Evolutionary conservation across 1,140 invertebrate genomes (phyloP).

Genomic region (Diabrotica undecimpunctata): DNA sequence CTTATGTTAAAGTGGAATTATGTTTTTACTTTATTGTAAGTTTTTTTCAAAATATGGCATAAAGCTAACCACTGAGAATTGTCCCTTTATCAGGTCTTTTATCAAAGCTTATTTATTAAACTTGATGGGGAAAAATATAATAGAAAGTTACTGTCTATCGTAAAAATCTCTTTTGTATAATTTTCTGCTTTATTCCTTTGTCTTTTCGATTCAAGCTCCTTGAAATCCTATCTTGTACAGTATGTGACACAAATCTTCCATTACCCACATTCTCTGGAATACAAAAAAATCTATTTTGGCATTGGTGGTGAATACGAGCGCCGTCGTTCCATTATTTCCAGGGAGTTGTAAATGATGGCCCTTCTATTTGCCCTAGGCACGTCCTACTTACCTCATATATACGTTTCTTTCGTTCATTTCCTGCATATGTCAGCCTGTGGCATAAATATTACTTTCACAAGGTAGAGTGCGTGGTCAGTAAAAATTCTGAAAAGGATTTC

Average conservation of each 20-base stretch:
- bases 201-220: not conserved
- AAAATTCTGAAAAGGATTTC: conserved; percentile 20
- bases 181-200: too few species aligned
- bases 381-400: conserved; percentile 22
- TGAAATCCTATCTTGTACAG: not conserved
- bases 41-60: too few species aligned
- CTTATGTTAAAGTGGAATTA: too few species aligned
- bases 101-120: too few species aligned
- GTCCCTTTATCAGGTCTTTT: too few species aligned
- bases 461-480: conserved; percentile 25
- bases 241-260: conserved; percentile 2
- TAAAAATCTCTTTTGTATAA: too few species aligned
- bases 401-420: conserved; percentile 19
- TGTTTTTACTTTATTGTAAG: too few species aligned
- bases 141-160: too few species aligned
- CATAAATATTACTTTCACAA: conserved; percentile 28
- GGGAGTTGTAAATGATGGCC: conserved; percentile 22
- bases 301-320: not conserved
- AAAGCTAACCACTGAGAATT: too few species aligned
- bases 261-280: not conserved
- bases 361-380: conserved; percentile 22
- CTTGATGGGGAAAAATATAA: too few species aligned
- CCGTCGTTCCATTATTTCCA: not conserved
- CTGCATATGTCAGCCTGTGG: conserved; percentile 28
- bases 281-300: not conserved